Evolutionary conservation across 2,113 vertebrate genomes (phyloP).

Genomic region (Athene cunicularia): DNA sequence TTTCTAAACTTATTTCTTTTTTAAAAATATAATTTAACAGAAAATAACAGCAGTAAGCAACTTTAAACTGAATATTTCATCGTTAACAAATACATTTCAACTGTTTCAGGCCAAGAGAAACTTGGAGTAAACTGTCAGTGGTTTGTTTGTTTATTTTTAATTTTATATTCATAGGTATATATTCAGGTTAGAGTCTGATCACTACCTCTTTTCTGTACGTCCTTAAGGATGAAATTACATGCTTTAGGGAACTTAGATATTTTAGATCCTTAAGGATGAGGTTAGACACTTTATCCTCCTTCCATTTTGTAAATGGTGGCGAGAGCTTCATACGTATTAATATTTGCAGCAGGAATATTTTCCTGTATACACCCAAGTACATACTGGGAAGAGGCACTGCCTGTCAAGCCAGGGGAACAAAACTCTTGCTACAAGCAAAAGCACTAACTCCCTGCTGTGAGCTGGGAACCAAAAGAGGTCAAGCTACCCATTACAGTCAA

Average conservation of each 20-base stretch:
- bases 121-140: not conserved
- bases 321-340: not conserved
- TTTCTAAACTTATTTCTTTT: not conserved
- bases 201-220: not conserved
- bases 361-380: not conserved
- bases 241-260: too few species aligned
- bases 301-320: accelerated
- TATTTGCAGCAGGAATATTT: not conserved
- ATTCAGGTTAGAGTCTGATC: not conserved
- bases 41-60: accelerated
- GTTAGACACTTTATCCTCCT: not conserved
- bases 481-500: not conserved
- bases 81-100: not conserved
- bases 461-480: not conserved
- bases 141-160: too few species aligned
- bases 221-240: not conserved
- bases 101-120: not conserved
- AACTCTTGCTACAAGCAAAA: not conserved
- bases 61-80: not conserved
- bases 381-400: not conserved
- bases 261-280: too few species aligned
- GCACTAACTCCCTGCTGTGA: not conserved
- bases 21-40: not conserved
- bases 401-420: not conserved
- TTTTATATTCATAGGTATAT: not conserved